Conservation (phyloP, 2,113 vertebrate genomes). For the Nanorana parkeri region DNA sequence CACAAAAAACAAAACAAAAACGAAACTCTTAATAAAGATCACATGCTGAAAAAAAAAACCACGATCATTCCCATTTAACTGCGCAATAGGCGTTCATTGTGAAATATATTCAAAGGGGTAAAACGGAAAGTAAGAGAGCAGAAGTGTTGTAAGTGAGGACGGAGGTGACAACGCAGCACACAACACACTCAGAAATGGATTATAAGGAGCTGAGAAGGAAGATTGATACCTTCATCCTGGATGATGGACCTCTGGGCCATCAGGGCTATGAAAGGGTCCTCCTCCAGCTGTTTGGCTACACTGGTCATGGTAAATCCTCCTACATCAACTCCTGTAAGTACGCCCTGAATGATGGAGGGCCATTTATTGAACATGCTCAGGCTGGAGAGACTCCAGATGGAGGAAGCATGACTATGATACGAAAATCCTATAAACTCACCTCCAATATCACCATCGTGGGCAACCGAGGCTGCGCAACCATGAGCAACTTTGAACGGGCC, state of each 20-base stretch:
- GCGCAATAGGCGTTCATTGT: no score
- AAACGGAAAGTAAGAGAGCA: no score
- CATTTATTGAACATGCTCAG: not conserved
- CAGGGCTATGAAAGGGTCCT: slow-evolving; percentile 17
- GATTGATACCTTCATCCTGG: slow-evolving; percentile 9
- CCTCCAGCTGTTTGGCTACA: slow-evolving; percentile 5
- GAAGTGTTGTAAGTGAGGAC: no score
- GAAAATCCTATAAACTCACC: not conserved
- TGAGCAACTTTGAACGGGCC: not conserved
- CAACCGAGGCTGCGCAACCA: not conserved
- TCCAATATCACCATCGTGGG: not conserved
- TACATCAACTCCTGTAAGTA: slow-evolving; percentile 19
- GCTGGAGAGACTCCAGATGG: not conserved
- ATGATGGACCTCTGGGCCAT: not conserved
- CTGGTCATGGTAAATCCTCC: slow-evolving; percentile 20
- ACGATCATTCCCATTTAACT: no score
- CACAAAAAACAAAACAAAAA: no score
- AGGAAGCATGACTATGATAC: not conserved
- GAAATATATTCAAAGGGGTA: no score
- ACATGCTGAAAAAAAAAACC: no score
- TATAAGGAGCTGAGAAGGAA: not conserved
- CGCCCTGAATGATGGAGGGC: not conserved
- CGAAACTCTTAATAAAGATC: no score
- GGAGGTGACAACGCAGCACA: no score
- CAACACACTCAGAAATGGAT: not conserved